Evolutionary conservation across 2,797 vertebrate species (phyloP).

Genomic region (Peromyscus attwateri): DNA sequence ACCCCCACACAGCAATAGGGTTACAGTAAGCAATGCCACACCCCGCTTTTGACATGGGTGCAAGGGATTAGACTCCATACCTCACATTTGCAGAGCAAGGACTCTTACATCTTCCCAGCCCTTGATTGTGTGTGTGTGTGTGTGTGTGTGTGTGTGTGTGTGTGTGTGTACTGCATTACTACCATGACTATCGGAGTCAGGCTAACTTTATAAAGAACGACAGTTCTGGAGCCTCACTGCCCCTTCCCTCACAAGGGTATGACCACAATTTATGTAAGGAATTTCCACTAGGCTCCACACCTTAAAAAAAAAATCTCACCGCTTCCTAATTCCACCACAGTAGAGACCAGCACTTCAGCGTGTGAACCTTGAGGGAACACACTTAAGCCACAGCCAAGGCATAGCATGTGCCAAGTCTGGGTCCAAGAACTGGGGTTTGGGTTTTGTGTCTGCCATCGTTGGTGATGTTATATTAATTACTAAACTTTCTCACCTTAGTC

Average conservation of each 20-base stretch:
- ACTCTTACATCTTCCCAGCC: not conserved
- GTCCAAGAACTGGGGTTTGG: not conserved
- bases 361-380: not conserved
- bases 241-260: not conserved
- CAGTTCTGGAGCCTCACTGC: not conserved
- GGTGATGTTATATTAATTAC: not conserved
- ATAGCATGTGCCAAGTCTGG: not conserved
- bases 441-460: not conserved
- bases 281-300: not conserved
- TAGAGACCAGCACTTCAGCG: not conserved
- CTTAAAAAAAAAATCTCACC: not conserved
- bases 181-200: not conserved
- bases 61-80: not conserved
- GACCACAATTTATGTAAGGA: not conserved
- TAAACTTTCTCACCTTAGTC: not conserved
- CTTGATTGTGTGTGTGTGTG: too few relatives aligned
- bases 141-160: not conserved
- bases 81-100: not conserved
- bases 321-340: not conserved
- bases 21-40: not conserved
- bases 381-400: not conserved
- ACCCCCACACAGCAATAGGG: not conserved
- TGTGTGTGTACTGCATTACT: not conserved
- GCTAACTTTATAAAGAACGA: not conserved
- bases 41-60: not conserved